phyloP scores from a whole-genome alignment of 2,888 invertebrate genomes.

The Ophioninae sp. region DNA sequence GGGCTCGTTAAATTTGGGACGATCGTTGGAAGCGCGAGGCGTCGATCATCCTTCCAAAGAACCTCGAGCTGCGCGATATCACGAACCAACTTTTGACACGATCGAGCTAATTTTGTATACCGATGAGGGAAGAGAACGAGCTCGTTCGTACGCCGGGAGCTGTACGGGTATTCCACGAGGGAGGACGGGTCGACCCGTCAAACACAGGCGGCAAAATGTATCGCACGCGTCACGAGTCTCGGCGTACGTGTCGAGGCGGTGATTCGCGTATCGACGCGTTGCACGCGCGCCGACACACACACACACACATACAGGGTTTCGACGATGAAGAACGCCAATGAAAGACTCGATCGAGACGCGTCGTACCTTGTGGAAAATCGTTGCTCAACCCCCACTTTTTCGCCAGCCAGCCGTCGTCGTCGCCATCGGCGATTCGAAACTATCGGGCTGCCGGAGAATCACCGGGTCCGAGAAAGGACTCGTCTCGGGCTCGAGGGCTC shows the following conservation, averaged over 20 bases:
- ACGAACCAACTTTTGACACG: constrained; percentile 56
- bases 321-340: not conserved
- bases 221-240: not conserved
- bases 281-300: not conserved
- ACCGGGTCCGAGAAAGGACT: too few species aligned
- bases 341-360: not conserved
- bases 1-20: constrained; percentile 51
- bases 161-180: not conserved
- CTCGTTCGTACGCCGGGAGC: not conserved
- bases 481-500: too few species aligned
- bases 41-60: constrained; percentile 60
- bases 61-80: constrained; percentile 54
- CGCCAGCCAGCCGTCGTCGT: not conserved
- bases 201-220: not conserved
- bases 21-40: constrained; percentile 51
- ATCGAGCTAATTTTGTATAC: constrained; percentile 38
- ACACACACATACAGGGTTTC: not conserved
- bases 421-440: too few species aligned
- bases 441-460: too few species aligned
- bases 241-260: not conserved
- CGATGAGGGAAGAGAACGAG: constrained; percentile 2
- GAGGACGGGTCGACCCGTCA: not conserved
- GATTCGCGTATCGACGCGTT: not conserved
- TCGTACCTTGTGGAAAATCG: not conserved
- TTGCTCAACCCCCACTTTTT: not conserved